These are phyloP conservation scores for Montipora capricornis DNA, from an alignment of 64 coral and sea anemone genomes.

Conservation along the genomic window DNA sequence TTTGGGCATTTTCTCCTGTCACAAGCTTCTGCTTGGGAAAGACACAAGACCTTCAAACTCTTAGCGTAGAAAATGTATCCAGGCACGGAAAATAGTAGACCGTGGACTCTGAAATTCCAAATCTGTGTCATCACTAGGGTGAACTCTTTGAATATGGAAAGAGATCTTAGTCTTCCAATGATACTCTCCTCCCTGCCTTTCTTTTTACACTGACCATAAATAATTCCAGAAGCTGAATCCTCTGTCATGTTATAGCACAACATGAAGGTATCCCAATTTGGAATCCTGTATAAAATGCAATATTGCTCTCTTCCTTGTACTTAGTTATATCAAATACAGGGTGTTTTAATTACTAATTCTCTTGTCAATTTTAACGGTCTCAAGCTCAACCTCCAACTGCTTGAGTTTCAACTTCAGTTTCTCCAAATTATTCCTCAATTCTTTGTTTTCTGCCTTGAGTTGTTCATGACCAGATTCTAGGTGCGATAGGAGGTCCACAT, in stretches of 20 bases:
- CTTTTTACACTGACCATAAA: background rate
- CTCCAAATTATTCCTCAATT: too few relatives aligned
- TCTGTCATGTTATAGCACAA: constrained; percentile 23
- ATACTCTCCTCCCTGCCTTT: background rate
- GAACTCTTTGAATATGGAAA: too few relatives aligned
- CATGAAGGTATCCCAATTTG: constrained; percentile 22
- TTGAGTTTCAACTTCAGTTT: too few relatives aligned
- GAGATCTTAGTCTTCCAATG: background rate
- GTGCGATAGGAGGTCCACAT: too few relatives aligned
- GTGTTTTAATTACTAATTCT: too few relatives aligned
- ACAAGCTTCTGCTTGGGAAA: constrained; percentile 3
- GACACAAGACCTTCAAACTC: constrained; percentile 44
- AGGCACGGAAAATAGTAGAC: constrained; percentile 33
- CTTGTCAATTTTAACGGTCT: too few relatives aligned
- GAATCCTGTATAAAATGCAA: constrained; percentile 55
- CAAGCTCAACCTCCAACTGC: too few relatives aligned
- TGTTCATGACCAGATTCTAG: too few relatives aligned
- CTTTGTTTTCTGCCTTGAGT: too few relatives aligned
- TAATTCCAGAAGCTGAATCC: constrained; percentile 35
- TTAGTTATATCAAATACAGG: too few relatives aligned
- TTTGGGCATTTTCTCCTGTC: constrained; percentile 25
- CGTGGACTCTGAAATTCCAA: constrained; percentile 28
- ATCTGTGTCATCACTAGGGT: background rate
- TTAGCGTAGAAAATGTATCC: constrained; percentile 54
- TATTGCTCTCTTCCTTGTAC: constrained; percentile 5